Evolutionary conservation across 2,888 invertebrate genomes (phyloP), one percentile per base, ranked within the genome.

Genomic region (Stegana nigrithorax): DNA sequence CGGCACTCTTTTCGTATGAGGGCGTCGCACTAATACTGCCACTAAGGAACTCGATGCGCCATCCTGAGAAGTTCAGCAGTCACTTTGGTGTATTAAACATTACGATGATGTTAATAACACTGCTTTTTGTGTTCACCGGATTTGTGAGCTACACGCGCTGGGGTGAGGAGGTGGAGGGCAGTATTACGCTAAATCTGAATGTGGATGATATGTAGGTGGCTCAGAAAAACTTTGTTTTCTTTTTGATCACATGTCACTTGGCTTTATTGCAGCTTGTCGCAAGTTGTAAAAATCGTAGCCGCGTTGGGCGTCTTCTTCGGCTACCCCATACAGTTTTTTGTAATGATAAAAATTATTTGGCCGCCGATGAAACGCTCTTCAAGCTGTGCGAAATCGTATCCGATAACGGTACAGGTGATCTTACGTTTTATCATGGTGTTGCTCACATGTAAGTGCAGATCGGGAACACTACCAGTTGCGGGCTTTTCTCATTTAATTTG

Each of bases 271-370:
- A 95, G 95, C 67, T 84, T 95, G 67, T 93, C 94, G 56, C 91
- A 93, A 85, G 89, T 90, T 59, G 94, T 97, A 4, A 93, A 94
- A 83, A 84, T 92, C 5, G 88, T 94, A 66, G 95, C 97, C 80
- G 92, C 94, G 0, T 67, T 94, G 47, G 95, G 95, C 14, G 94
- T 98, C 67, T 89, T 97, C 77, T 89, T 97, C 73, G 93, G 96
- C 0, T 98, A 97, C 85, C 93, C 96, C 2, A 89, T 98, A n/a
- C 98, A 98, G 87, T 93, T 98, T 82, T 97, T 97, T 86, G 96
- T 98, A 21, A 95, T 98, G 2, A 90, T 97, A 60, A 91, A 91
- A 59, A 93, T 98, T 67, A 90, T 96, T 62, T 96, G 95, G 94
- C 95, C 96, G 0, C 86, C 87, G 25, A 84, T 94, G n/a, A 84